Evolutionary conservation across 2,797 vertebrate genomes (phyloP).

Genomic region (Synanceia verrucosa): DNA sequence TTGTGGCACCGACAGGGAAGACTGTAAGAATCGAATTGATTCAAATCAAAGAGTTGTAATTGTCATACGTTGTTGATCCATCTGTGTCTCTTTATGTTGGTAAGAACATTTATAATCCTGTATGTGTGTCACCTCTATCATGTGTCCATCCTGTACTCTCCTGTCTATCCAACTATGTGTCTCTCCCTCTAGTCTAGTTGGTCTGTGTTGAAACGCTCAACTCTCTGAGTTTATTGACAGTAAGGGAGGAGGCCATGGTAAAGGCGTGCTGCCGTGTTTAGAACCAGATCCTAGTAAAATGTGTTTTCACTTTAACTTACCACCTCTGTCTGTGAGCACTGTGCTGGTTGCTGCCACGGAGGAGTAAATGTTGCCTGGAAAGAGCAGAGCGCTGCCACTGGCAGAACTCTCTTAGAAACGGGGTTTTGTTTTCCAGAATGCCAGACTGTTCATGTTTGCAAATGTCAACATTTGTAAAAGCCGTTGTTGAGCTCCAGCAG

Average conservation of each 20-base stretch:
- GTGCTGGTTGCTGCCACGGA: not conserved
- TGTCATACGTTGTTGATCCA: not conserved
- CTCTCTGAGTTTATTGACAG: not conserved
- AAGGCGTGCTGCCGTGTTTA: not conserved
- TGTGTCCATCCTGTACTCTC: not conserved
- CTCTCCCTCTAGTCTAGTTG: not conserved
- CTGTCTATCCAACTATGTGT: not conserved
- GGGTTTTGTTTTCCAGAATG: constrained; percentile 73
- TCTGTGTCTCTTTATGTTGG: not conserved
- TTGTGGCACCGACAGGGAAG: not conserved
- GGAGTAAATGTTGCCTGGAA: constrained; percentile 16
- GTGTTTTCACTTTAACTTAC: not conserved
- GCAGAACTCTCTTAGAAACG: constrained; percentile 54
- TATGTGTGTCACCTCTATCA: not conserved
- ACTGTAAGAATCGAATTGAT: not conserved
- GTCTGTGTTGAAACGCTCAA: not conserved
- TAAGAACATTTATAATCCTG: not conserved
- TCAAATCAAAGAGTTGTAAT: not conserved
- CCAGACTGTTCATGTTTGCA: constrained; percentile 80
- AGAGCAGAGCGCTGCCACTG: constrained; percentile 37
- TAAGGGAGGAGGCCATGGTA: not conserved
- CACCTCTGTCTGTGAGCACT: not conserved
- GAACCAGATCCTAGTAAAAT: not conserved
- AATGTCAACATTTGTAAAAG: constrained; percentile 85
- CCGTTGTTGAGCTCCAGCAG: constrained; percentile 74